Conservation (phyloP, 2,113 vertebrate species). For the Sminthopsis crassicaudata region DNA sequence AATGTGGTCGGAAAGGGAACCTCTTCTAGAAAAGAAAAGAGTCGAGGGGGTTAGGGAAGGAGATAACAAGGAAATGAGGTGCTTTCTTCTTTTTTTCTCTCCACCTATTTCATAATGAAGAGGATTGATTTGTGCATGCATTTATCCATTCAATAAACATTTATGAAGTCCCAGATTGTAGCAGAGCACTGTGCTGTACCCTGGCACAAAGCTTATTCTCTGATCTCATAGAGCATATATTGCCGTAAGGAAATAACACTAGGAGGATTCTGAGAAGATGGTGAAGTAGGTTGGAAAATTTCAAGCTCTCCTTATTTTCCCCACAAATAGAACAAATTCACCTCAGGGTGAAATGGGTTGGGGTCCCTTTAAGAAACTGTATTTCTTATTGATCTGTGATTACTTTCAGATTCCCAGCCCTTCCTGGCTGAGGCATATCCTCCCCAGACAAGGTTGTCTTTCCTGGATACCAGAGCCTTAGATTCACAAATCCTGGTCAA, state of each 20-base stretch:
- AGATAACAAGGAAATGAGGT: neutral
- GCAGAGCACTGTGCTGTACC: neutral
- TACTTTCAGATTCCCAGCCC: too few relatives aligned
- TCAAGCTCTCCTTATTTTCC: too few relatives aligned
- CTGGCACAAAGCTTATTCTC: neutral
- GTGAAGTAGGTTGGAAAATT: too few relatives aligned
- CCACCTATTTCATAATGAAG: neutral
- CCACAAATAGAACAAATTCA: too few relatives aligned
- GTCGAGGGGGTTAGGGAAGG: neutral
- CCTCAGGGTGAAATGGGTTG: too few relatives aligned
- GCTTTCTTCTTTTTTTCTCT: neutral
- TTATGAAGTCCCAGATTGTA: neutral
- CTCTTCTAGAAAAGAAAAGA: neutral
- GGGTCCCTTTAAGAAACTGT: too few relatives aligned
- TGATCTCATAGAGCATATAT: neutral
- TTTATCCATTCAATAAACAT: neutral
- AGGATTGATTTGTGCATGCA: neutral
- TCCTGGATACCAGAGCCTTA: too few relatives aligned
- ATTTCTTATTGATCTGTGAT: too few relatives aligned
- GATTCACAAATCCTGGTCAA: too few relatives aligned
- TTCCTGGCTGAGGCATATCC: too few relatives aligned
- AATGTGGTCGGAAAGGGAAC: neutral
- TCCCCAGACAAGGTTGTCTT: too few relatives aligned
- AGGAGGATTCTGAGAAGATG: too few relatives aligned
- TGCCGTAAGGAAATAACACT: neutral